phyloP scores from a whole-genome alignment of 2,113 vertebrate species.

The Peromyscus polionotus region DNA sequence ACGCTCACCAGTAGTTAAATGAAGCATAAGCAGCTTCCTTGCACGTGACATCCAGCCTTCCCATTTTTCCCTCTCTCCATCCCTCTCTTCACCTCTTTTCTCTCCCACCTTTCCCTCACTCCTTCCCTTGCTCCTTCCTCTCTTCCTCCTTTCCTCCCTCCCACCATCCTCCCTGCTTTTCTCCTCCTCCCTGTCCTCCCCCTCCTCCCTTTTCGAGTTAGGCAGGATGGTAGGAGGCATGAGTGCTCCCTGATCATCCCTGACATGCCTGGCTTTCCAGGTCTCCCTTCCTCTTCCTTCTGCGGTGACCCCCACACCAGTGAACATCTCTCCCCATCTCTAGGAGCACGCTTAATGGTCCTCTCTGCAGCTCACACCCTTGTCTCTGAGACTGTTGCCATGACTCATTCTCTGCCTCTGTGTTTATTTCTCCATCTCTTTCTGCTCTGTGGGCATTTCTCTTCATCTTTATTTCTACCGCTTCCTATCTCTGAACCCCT shows the following conservation, averaged over 20 bases:
- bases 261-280: neutral
- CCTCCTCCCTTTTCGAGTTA: neutral
- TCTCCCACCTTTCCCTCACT: no score
- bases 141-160: no score
- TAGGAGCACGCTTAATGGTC: neutral
- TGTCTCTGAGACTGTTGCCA: neutral
- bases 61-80: no score
- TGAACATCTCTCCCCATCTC: neutral
- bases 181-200: no score
- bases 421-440: neutral
- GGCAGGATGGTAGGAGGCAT: neutral
- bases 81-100: rapidly evolving
- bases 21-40: neutral
- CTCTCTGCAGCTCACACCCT: neutral
- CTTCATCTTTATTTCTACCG: neutral
- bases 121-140: rapidly evolving
- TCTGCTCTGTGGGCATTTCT: neutral
- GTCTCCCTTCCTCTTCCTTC: neutral
- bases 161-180: no score
- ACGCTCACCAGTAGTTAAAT: neutral
- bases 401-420: neutral
- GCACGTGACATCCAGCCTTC: neutral
- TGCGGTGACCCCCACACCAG: rapidly evolving
- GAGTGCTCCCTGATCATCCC: neutral
- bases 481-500: neutral